Percentiles rank a stretch among this genome's conserved stretches.
Conservation (phyloP, 2,888 invertebrate genomes). For the Ellobium chinense region DNA sequence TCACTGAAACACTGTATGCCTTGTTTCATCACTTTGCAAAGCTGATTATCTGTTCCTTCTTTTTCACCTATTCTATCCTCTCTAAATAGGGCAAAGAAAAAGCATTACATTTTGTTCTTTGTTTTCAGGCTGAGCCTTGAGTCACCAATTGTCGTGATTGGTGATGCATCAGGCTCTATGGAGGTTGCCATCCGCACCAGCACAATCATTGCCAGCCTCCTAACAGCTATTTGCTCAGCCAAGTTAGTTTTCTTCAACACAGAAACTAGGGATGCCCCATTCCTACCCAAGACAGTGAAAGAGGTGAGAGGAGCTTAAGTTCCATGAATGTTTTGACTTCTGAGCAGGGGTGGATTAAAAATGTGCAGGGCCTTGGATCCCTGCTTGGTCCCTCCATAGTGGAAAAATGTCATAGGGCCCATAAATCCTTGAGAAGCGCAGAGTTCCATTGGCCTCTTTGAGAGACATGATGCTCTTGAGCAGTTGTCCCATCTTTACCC, state of each 20-base stretch:
- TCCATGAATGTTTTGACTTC: background rate
- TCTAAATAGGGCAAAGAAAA: too few species aligned
- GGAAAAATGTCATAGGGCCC: too few species aligned
- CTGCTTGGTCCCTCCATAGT: too few species aligned
- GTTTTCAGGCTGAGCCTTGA: constrained; percentile 70
- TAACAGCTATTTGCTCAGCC: constrained; percentile 76
- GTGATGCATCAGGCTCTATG: constrained; percentile 78
- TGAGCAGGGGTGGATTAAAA: background rate
- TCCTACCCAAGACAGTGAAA: constrained; percentile 72
- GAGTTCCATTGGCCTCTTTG: too few species aligned
- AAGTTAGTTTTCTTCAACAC: constrained; percentile 77
- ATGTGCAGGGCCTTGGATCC: background rate
- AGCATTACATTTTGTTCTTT: background rate
- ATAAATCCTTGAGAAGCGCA: too few species aligned
- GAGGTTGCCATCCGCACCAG: constrained; percentile 77
- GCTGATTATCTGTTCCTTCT: too few species aligned
- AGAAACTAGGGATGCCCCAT: constrained; percentile 65
- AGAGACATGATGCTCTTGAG: too few species aligned
- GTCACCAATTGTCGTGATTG: constrained; percentile 77
- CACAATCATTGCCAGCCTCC: constrained; percentile 77
- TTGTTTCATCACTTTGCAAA: too few species aligned
- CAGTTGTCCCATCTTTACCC: too few species aligned
- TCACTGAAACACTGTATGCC: too few species aligned
- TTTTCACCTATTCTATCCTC: too few species aligned
- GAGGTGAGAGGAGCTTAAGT: constrained; percentile 66